Percentiles rank a stretch among this genome's conserved stretches.
Conservation (phyloP, 2,113 vertebrate species). For the Eubucco bourcierii region DNA sequence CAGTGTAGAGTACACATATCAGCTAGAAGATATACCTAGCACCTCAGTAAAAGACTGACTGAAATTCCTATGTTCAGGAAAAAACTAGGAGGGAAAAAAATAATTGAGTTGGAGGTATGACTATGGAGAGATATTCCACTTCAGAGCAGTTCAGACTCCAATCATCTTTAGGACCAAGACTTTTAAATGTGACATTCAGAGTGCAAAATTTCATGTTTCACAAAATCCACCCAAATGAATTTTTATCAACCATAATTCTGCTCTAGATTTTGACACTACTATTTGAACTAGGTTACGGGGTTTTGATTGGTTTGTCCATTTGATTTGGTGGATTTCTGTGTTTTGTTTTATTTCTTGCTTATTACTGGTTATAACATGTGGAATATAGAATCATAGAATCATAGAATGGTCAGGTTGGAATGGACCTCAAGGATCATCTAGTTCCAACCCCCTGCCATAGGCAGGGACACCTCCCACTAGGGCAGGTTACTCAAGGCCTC, state of each 20-base stretch:
- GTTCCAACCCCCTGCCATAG: too few relatives aligned
- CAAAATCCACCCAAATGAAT: background rate
- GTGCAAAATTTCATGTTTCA: background rate
- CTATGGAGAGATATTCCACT: background rate
- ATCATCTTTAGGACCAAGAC: background rate
- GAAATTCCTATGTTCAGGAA: background rate
- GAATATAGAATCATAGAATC: too few relatives aligned
- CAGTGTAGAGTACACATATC: background rate
- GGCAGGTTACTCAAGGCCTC: too few relatives aligned
- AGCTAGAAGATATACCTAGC: background rate
- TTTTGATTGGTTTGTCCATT: background rate
- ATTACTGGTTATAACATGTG: background rate
- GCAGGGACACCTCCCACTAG: too few relatives aligned
- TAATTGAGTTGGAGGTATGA: background rate
- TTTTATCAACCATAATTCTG: background rate
- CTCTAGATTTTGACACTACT: background rate
- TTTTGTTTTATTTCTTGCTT: background rate
- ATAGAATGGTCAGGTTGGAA: too few relatives aligned
- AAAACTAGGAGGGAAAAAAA: background rate
- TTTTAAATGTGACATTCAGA: background rate
- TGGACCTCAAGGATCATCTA: too few relatives aligned
- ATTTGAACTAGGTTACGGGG: fast-evolving
- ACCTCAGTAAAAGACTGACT: background rate
- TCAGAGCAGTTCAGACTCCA: background rate
- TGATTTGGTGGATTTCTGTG: background rate